Evolutionary conservation across 1,140 invertebrate species (phyloP).

Genomic region (Aricia agestis): DNA sequence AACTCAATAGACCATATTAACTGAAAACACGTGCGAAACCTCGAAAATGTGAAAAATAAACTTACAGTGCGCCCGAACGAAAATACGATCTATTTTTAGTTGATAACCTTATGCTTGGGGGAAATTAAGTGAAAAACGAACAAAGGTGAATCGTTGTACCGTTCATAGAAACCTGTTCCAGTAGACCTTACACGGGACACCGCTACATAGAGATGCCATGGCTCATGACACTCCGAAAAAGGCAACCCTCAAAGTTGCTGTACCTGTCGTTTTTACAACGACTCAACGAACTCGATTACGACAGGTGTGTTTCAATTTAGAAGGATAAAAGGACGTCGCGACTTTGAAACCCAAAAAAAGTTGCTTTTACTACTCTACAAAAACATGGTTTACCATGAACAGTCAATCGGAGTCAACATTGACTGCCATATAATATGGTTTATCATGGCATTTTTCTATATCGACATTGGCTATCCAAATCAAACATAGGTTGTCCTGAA

Average conservation of each 20-base stretch:
- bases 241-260: conserved; percentile 4
- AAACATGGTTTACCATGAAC: too few species aligned
- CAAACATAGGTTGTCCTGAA: too few species aligned
- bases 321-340: background rate
- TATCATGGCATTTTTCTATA: background rate
- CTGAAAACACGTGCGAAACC: background rate
- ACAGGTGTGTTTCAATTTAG: background rate
- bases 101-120: conserved; percentile 7
- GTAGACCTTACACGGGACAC: conserved; percentile 14
- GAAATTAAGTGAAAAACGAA: conserved; percentile 11
- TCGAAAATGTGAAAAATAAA: conserved; percentile 8
- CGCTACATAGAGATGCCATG: conserved; percentile 14
- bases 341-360: background rate
- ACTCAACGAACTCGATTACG: background rate
- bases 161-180: conserved; percentile 16
- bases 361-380: too few species aligned
- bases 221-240: conserved; percentile 20
- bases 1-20: conserved; percentile 6
- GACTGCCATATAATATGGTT: background rate
- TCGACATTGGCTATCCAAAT: background rate
- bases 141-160: conserved; percentile 3
- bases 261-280: background rate
- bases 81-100: conserved; percentile 13
- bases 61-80: conserved; percentile 2
- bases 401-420: too few species aligned